A percentile compares a stretch with the other conserved stretches of the same genome.
Conservation (phyloP, 2,888 invertebrate genomes). For the Dolomedes plantarius region DNA sequence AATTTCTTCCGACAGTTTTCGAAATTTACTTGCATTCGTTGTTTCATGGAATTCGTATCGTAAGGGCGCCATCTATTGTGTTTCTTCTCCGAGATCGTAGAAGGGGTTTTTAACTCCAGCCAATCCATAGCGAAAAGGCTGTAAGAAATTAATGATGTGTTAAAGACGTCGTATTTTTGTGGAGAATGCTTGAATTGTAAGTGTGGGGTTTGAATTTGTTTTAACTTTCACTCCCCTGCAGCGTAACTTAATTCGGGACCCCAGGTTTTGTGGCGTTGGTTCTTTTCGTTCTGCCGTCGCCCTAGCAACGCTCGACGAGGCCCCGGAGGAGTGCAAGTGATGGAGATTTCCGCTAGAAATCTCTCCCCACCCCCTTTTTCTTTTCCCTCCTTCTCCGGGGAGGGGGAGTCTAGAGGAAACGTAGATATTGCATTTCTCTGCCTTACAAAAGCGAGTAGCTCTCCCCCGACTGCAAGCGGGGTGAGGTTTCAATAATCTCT, state of each 20-base stretch:
- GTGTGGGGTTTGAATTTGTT: not conserved
- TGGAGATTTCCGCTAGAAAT: conserved; percentile 55
- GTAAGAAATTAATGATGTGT: too few relatives aligned
- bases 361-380: conserved; percentile 2
- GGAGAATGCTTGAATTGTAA: too few relatives aligned
- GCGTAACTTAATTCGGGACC: conserved; percentile 54
- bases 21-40: too few relatives aligned
- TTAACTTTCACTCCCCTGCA: conserved; percentile 22
- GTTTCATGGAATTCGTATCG: too few relatives aligned
- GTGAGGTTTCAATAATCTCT: conserved; percentile 44
- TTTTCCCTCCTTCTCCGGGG: not conserved
- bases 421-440: conserved; percentile 57
- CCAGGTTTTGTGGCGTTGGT: conserved; percentile 43
- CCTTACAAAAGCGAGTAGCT: conserved; percentile 26
- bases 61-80: too few relatives aligned
- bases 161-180: too few relatives aligned
- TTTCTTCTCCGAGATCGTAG: too few relatives aligned
- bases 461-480: conserved; percentile 22
- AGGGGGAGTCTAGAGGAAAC: conserved; percentile 19
- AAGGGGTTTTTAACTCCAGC: too few relatives aligned
- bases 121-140: too few relatives aligned
- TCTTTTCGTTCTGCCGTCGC: conserved; percentile 33
- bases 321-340: conserved; percentile 48
- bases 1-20: too few relatives aligned
- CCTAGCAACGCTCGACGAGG: conserved; percentile 30